Conservation (phyloP, 37 sponge, comb jelly and placozoan species). For the Cladorhizidae sp. region DNA sequence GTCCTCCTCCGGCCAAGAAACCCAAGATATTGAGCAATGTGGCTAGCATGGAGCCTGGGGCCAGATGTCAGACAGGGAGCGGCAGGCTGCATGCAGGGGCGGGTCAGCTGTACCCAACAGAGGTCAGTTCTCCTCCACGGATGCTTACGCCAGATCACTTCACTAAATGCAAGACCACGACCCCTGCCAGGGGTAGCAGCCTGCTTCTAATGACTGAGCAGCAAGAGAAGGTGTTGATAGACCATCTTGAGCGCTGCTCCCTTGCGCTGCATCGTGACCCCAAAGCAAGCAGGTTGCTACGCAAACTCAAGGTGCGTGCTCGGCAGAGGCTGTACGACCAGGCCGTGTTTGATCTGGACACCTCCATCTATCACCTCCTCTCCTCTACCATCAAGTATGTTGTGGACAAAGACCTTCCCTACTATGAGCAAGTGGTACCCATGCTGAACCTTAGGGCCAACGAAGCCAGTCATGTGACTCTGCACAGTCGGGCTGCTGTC, state of each 20-base stretch:
- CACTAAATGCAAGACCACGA: not conserved
- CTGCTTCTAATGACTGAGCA: conserved; percentile 4
- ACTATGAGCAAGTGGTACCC: conserved; percentile 45
- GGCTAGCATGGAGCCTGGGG: not conserved
- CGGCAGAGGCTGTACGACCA: conserved; percentile 27
- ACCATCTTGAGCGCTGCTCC: not conserved
- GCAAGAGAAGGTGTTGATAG: conserved; percentile 31
- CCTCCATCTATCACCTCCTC: not conserved
- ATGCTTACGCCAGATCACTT: not conserved
- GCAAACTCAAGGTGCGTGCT: conserved; percentile 41
- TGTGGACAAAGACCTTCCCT: conserved; percentile 17
- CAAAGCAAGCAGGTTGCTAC: conserved; percentile 19
- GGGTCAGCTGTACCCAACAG: not conserved
- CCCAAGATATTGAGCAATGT: not conserved
- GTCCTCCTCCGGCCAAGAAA: conserved; percentile 17
- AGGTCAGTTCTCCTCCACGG: not conserved
- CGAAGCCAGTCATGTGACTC: not conserved
- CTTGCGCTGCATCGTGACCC: not conserved
- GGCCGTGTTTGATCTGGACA: conserved; percentile 32
- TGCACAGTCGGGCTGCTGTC: not conserved
- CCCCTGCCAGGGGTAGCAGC: not conserved
- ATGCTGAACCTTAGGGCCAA: not conserved
- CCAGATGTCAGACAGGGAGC: not conserved
- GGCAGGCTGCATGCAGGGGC: no score
- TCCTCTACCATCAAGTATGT: conserved; percentile 25